These are phyloP conservation scores for Scortum barcoo DNA, from an alignment of 2,113 vertebrate genomes.

Conservation along the genomic window DNA sequence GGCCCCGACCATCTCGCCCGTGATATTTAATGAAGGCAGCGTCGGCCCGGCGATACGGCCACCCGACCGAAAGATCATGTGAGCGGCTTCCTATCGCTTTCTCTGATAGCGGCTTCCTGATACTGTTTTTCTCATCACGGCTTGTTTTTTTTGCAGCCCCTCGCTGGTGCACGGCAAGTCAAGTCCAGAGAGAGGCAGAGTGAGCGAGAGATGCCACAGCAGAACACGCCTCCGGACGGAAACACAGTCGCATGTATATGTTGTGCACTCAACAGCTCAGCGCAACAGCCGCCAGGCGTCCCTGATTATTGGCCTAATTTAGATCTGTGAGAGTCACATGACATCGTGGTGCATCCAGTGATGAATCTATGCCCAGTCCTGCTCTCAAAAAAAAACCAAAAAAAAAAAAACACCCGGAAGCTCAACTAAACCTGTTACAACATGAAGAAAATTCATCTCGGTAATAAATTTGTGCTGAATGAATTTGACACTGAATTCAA, in stretches of 20 bases:
- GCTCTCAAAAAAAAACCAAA: slow-evolving; percentile 1
- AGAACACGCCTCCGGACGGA: slow-evolving; percentile 57
- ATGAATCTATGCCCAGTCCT: slow-evolving; percentile 56
- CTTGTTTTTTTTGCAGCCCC: neutral
- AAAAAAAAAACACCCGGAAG: slow-evolving; percentile 2
- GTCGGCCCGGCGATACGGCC: neutral
- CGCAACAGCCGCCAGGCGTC: slow-evolving; percentile 73
- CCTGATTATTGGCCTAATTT: slow-evolving; percentile 76
- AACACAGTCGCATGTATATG: slow-evolving; percentile 52
- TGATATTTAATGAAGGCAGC: slow-evolving; percentile 20
- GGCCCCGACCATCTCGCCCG: slow-evolving; percentile 3
- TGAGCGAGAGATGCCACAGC: slow-evolving; percentile 45
- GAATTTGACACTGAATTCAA: neutral
- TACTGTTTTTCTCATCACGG: neutral
- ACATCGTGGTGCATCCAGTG: slow-evolving; percentile 24
- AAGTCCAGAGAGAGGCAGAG: neutral
- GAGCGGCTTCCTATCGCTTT: neutral
- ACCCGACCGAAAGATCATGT: neutral
- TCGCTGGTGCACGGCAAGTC: neutral
- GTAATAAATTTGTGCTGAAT: neutral
- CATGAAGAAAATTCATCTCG: neutral
- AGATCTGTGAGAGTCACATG: slow-evolving; percentile 68
- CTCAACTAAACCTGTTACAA: slow-evolving; percentile 17
- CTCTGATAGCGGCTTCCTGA: too few species aligned
- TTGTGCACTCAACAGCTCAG: slow-evolving; percentile 65